These are phyloP conservation scores for Deroptyus accipitrinus DNA, from an alignment of 2,113 vertebrate genomes.

Conservation along the genomic window DNA sequence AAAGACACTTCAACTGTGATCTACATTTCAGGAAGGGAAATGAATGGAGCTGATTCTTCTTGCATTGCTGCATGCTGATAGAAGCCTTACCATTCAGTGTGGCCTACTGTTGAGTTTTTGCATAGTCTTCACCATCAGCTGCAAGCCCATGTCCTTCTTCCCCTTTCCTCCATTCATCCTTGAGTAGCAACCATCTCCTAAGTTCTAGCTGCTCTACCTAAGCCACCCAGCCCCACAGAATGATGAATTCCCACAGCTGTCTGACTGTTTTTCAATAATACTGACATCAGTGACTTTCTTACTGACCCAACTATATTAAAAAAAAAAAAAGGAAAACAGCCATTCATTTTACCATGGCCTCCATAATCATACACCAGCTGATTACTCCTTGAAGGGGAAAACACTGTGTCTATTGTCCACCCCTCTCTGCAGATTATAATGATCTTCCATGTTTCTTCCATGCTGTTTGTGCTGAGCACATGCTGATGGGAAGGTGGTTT, in stretches of 20 bases:
- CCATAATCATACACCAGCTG: rapidly evolving
- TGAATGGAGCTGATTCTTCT: background rate
- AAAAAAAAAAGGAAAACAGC: background rate
- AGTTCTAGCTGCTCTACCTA: background rate
- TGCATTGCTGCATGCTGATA: background rate
- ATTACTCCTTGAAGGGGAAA: background rate
- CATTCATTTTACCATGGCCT: background rate
- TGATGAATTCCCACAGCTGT: background rate
- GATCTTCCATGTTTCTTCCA: background rate
- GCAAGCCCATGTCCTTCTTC: background rate
- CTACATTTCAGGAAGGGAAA: background rate
- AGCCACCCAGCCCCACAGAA: background rate
- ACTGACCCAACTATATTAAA: background rate
- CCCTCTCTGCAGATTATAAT: background rate
- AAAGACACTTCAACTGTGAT: background rate
- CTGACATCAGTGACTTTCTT: background rate
- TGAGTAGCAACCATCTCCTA: background rate
- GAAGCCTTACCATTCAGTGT: background rate
- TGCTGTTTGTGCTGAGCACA: background rate
- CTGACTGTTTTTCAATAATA: background rate
- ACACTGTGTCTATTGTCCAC: background rate
- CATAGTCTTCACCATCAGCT: background rate
- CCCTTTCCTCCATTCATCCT: background rate
- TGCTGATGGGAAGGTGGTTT: background rate
- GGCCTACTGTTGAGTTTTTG: background rate